Evolutionary conservation across 2,113 vertebrate genomes (phyloP).

Genomic region (Nothoprocta perdicaria): DNA sequence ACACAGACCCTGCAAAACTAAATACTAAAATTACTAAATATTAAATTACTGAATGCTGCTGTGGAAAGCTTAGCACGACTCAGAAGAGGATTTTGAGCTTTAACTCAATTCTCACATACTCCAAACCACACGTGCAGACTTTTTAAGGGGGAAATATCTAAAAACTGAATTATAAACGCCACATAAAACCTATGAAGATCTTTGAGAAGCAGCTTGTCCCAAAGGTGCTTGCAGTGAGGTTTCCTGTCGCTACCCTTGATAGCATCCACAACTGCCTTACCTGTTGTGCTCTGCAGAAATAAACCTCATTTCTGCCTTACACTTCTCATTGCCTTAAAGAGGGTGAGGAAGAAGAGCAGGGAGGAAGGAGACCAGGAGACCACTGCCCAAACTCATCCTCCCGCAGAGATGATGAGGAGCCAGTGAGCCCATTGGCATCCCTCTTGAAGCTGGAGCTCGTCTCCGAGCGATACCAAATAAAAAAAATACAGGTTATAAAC

Average conservation of each 20-base stretch:
- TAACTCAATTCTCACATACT: not conserved
- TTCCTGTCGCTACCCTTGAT: not conserved
- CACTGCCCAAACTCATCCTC: not conserved
- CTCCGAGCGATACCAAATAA: accelerated
- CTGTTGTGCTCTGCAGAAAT: too few relatives aligned
- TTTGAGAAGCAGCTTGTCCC: not conserved
- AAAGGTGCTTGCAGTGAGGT: accelerated
- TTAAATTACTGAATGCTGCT: not conserved
- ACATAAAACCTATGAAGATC: not conserved
- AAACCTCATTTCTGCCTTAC: too few relatives aligned
- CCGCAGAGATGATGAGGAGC: not conserved
- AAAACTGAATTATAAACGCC: not conserved
- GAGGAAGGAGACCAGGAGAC: too few relatives aligned
- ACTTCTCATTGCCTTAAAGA: too few relatives aligned
- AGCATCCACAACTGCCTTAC: not conserved
- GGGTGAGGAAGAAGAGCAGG: too few relatives aligned
- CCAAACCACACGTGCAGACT: accelerated
- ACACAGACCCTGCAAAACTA: not conserved
- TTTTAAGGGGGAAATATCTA: not conserved
- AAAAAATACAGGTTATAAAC: not conserved
- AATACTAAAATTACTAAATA: not conserved
- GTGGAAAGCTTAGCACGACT: not conserved
- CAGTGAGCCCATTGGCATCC: not conserved
- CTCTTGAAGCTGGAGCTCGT: accelerated
- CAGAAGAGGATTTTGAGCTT: not conserved